Conservation (phyloP, 2,113 vertebrate genomes). For the Capra hircus region DNA sequence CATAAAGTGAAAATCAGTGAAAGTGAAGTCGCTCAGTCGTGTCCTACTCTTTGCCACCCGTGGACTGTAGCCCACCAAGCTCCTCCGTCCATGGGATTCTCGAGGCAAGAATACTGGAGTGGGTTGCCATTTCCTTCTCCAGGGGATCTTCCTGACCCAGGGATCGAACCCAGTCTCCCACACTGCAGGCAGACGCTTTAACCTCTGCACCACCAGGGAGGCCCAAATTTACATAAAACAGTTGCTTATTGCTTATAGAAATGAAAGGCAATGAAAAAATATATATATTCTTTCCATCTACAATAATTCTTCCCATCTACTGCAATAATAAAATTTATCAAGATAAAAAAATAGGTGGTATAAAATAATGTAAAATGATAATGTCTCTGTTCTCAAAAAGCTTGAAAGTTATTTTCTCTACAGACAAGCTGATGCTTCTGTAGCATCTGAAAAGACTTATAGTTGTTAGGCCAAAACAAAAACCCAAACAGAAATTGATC, state of each 20-base stretch:
- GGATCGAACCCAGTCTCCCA: too few species aligned
- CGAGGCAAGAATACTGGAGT: too few species aligned
- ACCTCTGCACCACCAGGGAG: too few species aligned
- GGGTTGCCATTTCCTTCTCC: too few species aligned
- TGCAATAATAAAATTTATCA: constrained; percentile 13
- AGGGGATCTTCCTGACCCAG: too few species aligned
- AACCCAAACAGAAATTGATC: background rate
- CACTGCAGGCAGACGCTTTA: too few species aligned
- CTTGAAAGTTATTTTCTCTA: background rate
- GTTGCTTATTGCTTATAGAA: background rate
- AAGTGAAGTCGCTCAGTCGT: too few species aligned
- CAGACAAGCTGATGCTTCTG: background rate
- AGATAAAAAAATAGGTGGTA: background rate
- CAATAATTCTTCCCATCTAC: background rate
- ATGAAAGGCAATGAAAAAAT: background rate
- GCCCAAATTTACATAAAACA: background rate
- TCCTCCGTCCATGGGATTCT: too few species aligned
- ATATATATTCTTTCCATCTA: background rate
- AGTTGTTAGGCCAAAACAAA: background rate
- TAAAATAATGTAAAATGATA: background rate
- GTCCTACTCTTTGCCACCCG: too few species aligned
- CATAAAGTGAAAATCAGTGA: background rate
- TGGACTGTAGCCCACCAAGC: too few species aligned
- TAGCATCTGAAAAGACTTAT: background rate
- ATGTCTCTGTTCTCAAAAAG: background rate